phyloP scores from a whole-genome alignment of 2,797 vertebrate species.

The Sus cebifrons region DNA sequence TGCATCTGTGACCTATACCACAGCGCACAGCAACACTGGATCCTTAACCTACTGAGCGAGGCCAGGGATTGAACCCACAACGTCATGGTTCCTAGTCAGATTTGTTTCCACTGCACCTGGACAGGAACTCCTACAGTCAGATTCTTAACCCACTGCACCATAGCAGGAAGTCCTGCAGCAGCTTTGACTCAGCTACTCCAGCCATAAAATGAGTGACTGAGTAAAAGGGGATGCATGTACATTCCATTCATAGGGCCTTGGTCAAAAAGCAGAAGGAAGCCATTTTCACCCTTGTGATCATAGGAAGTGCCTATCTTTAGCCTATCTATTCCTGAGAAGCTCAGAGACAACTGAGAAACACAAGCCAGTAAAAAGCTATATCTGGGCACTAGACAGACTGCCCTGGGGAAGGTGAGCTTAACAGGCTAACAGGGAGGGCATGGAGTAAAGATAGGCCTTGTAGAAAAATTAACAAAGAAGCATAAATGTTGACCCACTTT shows the following conservation, averaged over 20 bases:
- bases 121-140: no score
- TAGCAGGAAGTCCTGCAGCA: neutral
- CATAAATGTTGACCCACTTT: neutral
- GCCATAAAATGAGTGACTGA: neutral
- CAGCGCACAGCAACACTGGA: no score
- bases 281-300: neutral
- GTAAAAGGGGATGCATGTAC: neutral
- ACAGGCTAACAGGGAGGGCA: neutral
- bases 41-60: no score
- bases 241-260: neutral
- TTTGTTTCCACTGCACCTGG: no score
- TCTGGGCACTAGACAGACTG: conserved; percentile 43
- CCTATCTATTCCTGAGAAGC: neutral
- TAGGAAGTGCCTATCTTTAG: conserved; percentile 52
- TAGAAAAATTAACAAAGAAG: conserved; percentile 35
- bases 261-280: neutral
- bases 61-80: no score
- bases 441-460: neutral
- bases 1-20: no score
- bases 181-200: neutral
- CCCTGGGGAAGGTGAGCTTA: conserved; percentile 60
- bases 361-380: neutral
- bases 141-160: no score
- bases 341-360: conserved; percentile 27
- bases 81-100: no score